Base-by-base conservation (phyloP, 2,797 vertebrate genomes). In the Limnodromus scolopaceus region DNA sequence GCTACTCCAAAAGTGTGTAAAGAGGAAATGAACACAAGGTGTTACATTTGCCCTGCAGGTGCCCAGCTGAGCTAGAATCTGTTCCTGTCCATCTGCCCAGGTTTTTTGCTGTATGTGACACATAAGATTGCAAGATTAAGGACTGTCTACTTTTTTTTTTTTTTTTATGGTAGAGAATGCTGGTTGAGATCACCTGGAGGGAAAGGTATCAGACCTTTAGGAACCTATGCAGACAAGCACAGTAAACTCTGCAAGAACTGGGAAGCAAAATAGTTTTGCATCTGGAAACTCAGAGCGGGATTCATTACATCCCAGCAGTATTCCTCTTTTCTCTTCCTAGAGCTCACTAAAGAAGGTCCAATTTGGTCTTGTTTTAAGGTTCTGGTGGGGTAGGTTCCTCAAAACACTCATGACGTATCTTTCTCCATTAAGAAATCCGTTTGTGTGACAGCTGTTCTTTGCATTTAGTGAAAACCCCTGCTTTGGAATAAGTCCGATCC, bases 41-140 rank as follows among this genome's bases (percentile, higher is more conserved):
- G 95, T 92, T 71, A 96, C 45, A 89, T 97, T 97, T 89, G 90
- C 97, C 97, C 92, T 93, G 82, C 92, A 92, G 94, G 92, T 96
- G 75, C 88, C 78, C 91, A 96, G 86, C 94, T 95, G 94, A 96
- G 85, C 82, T 74, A 84, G 87, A 92, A 91, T 93, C 82, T 96
- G 68, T 72, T 88, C 55, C 63, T 68, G 60, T 95, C 77, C 93
- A 93, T 97, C 96, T 96, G 92, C 77, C 70, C 60, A 17, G 43
- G 38, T 30, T 94, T 90, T 81, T 38, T 75, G 22, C 75, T 80
- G 25, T 70, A 65, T 66, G 57, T 95, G 94, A 97, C 96, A 96
- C 74, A 58, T 39, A 69, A 87, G 57, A 69, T 82, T 94, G 84
- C 43, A 87, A 87, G 90, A 91, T 76, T 85, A 93, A 82, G 70